Percentiles rank a stretch among this genome's conserved stretches.
These are phyloP conservation scores for Agapornis canus DNA, from an alignment of 2,797 vertebrate genomes.

Conservation along the genomic window DNA sequence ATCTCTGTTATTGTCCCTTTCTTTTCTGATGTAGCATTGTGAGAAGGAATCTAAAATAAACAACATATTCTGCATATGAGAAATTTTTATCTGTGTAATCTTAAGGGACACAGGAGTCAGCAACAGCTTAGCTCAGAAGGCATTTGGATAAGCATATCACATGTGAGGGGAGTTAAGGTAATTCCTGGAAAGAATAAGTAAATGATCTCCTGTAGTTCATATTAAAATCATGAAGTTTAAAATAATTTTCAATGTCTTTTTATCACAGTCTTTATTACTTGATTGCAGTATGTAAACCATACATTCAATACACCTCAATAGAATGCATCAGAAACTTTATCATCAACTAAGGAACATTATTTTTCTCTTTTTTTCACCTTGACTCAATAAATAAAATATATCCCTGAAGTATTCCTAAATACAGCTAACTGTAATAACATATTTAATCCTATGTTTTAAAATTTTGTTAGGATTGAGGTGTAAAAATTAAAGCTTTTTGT, in stretches of 20 bases:
- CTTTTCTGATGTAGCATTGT: neutral
- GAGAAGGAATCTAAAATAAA: neutral
- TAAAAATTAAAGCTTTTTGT: neutral
- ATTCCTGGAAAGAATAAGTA: neutral
- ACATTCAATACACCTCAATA: neutral
- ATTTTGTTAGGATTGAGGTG: neutral
- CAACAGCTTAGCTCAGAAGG: neutral
- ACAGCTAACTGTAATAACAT: neutral
- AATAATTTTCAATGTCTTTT: neutral
- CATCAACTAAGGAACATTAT: neutral
- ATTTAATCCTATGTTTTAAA: neutral
- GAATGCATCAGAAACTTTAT: neutral
- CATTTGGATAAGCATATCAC: neutral
- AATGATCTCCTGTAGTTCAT: rapidly evolving
- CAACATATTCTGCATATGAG: neutral
- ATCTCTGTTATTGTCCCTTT: neutral
- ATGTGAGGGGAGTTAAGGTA: neutral
- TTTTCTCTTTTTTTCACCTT: neutral
- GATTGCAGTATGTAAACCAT: neutral
- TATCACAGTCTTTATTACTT: neutral
- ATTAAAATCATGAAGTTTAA: neutral
- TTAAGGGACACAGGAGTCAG: neutral
- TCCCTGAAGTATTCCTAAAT: neutral
- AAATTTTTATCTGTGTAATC: neutral
- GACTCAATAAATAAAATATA: neutral